phyloP scores from a whole-genome alignment of 1,140 invertebrate genomes.

The Diploscapter pachys region DNA sequence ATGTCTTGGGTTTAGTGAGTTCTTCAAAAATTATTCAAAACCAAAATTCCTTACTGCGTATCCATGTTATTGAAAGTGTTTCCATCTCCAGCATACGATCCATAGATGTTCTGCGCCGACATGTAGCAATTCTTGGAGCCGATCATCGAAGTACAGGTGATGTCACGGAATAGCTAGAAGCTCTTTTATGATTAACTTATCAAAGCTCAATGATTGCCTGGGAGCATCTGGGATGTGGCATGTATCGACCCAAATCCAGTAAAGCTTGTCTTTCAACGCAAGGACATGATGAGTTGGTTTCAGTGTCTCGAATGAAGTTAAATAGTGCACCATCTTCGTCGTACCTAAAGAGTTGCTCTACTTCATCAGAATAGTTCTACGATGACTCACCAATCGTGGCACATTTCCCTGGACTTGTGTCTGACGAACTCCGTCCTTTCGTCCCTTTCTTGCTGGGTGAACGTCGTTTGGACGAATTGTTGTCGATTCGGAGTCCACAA shows the following conservation, averaged over 20 bases:
- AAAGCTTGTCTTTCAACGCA: conserved; percentile 56
- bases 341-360: conserved; percentile 31
- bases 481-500: conserved; percentile 57
- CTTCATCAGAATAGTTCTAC: no score
- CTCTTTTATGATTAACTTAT: not conserved
- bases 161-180: conserved; percentile 50
- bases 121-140: conserved; percentile 57
- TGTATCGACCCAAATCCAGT: conserved; percentile 56
- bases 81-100: conserved; percentile 31
- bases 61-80: conserved; percentile 10
- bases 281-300: conserved; percentile 58
- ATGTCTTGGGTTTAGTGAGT: not conserved
- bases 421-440: conserved; percentile 44
- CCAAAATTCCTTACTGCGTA: conserved; percentile 6
- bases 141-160: conserved; percentile 56
- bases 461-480: conserved; percentile 46
- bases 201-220: conserved; percentile 32
- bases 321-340: conserved; percentile 57
- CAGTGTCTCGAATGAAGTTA: conserved; percentile 55
- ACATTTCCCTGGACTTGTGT: conserved; percentile 56
- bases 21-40: not conserved
- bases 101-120: conserved; percentile 56
- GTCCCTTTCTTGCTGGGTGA: conserved; percentile 44
- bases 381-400: conserved; percentile 53
- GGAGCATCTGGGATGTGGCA: conserved; percentile 59